Conservation (phyloP, 2,797 vertebrate species). For the Sebastes taczanowskii region DNA sequence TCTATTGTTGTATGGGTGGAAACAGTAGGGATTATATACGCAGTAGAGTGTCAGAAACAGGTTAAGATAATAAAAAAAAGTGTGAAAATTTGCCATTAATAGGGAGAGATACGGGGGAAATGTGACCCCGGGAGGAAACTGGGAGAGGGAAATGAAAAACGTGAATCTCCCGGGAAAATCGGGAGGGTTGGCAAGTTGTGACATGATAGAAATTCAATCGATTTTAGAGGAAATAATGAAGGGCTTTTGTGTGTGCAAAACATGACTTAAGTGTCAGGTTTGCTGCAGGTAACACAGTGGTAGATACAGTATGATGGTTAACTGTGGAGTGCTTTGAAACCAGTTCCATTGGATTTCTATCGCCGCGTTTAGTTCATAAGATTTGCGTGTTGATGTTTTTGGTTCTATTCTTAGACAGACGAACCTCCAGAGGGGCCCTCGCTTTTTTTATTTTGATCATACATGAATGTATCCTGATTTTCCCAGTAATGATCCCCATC, state of each 20-base stretch:
- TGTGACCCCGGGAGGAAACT: too few species aligned
- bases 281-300: conserved; percentile 3
- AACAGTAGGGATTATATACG: too few species aligned
- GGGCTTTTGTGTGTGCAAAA: conserved; percentile 1
- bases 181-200: not conserved
- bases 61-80: too few species aligned
- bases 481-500: conserved; percentile 66
- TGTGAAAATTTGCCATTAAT: too few species aligned
- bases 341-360: conserved; percentile 50
- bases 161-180: too few species aligned
- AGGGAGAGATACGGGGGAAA: too few species aligned
- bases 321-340: conserved; percentile 48
- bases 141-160: too few species aligned
- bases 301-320: conserved; percentile 27
- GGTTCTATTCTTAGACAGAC: conserved; percentile 69
- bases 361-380: conserved; percentile 52
- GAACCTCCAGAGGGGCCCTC: conserved; percentile 43
- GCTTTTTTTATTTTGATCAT: conserved; percentile 69
- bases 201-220: not conserved
- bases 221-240: not conserved
- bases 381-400: conserved; percentile 59
- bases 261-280: conserved; percentile 9
- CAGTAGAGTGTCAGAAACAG: too few species aligned
- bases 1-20: too few species aligned
- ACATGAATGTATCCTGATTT: conserved; percentile 62